A percentile compares a stretch with the other conserved stretches of the same genome.
Conservation (phyloP, 2,113 vertebrate genomes). For the Craseonycteris thonglongyai region DNA sequence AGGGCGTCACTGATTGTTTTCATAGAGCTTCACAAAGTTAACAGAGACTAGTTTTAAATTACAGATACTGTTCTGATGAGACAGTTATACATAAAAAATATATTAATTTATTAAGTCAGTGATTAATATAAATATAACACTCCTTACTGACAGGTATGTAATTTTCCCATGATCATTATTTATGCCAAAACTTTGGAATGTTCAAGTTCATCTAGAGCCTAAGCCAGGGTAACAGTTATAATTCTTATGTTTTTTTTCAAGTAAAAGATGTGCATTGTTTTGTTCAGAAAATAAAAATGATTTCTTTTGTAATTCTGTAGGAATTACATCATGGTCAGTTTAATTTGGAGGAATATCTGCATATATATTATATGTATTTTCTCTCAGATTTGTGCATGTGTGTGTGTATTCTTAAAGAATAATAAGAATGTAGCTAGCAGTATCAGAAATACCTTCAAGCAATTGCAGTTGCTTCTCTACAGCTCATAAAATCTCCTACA, state of each 20-base stretch:
- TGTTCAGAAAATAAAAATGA: not conserved
- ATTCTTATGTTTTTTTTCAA: not conserved
- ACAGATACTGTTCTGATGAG: not conserved
- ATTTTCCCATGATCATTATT: not conserved
- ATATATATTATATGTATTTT: not conserved
- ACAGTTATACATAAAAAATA: not conserved
- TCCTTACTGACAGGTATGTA: not conserved
- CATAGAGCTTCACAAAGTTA: not conserved
- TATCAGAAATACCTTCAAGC: not conserved
- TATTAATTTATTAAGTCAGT: not conserved
- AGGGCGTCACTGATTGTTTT: not conserved
- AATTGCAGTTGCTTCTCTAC: not conserved
- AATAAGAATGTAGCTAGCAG: not conserved
- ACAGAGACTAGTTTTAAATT: not conserved
- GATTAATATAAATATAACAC: not conserved
- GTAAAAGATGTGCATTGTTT: not conserved
- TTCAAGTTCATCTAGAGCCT: not conserved
- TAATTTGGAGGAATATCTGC: not conserved
- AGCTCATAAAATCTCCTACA: not conserved
- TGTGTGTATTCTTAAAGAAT: not conserved
- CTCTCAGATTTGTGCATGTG: not conserved
- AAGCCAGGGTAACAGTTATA: not conserved
- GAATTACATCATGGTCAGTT: not conserved
- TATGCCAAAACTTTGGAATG: not conserved
- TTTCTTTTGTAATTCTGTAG: not conserved